Evolutionary conservation across 2,797 vertebrate genomes (phyloP).

Genomic region (Leucoraja ocellata): DNA sequence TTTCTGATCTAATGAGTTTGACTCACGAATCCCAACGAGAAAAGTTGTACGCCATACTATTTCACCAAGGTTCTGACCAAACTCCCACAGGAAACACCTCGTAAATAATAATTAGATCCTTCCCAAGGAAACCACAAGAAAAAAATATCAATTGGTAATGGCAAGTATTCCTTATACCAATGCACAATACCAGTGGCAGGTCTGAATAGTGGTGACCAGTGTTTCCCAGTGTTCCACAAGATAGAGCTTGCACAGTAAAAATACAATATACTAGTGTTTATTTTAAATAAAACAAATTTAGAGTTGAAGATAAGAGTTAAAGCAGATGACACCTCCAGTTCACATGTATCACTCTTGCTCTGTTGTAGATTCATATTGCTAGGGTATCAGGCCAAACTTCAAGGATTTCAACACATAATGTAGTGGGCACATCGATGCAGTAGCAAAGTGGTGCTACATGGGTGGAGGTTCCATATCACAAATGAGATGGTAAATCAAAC

Average conservation of each 20-base stretch:
- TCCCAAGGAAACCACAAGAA: no score
- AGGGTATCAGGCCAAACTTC: neutral
- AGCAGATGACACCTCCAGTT: neutral
- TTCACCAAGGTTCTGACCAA: neutral
- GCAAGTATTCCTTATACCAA: neutral
- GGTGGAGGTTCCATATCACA: neutral
- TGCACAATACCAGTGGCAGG: neutral
- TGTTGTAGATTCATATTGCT: neutral
- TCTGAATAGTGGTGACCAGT: neutral
- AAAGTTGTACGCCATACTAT: neutral
- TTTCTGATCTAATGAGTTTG: neutral
- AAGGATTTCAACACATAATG: neutral
- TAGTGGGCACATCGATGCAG: no score
- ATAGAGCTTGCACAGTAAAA: neutral
- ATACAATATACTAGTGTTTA: neutral
- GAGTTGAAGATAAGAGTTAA: neutral
- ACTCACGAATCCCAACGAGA: neutral
- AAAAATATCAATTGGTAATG: neutral
- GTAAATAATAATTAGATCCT: no score
- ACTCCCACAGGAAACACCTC: neutral
- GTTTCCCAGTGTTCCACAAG: neutral
- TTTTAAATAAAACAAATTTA: neutral
- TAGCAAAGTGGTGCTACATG: neutral
- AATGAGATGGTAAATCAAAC: neutral
- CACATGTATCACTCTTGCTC: neutral